Evolutionary conservation across 1,140 invertebrate species (phyloP), one percentile per base, ranked within the genome.

Genomic region (Drosophila insularis): DNA sequence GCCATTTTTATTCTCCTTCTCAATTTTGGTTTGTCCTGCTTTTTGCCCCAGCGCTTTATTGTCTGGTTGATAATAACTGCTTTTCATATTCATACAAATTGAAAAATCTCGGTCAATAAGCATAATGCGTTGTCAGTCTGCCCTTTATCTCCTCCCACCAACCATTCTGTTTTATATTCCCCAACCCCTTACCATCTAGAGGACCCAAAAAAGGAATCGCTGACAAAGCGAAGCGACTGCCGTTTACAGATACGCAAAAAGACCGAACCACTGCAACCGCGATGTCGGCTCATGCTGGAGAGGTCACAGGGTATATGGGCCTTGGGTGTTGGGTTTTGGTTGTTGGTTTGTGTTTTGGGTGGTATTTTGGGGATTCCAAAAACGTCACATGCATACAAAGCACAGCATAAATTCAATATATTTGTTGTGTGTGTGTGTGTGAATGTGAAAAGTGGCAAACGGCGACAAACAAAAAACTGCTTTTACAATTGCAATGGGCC

Each of bases 51-150:
- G 39, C 40, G 54, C 43, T 62, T 5, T 14, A 43, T 60, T 74
- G 55, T 66, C 43, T 50, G 43, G 32, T 40, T 71, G 60, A 68
- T 79, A 82, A 73, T 58, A 81, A 72, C 60, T 62, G 8, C 55
- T 59, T 21, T 75, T 61, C 39, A 56, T 76, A 68, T 72, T 32
- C 69, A 73, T 77, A 68, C 61, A 84, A 77, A 68, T 81, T 78
- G 60, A 63, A 73, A 82, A 82, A 84, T 82, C 72, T 82, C 75
- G 72, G 80, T 82, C 80, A 82, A 82, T 76, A 79, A 79, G 66
- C 74, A 80, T 71, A 67, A 68, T 61, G 68, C 63, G 65, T 60
- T 76, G 74, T 63, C 66, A 70, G 66, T 40, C 32, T 8, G 63
- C 64, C 55, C 50, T 55, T 8, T 11, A 8, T 35, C 21, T 53